Evolutionary conservation across 2,888 invertebrate genomes (phyloP).

Genomic region (Beris chalybata): DNA sequence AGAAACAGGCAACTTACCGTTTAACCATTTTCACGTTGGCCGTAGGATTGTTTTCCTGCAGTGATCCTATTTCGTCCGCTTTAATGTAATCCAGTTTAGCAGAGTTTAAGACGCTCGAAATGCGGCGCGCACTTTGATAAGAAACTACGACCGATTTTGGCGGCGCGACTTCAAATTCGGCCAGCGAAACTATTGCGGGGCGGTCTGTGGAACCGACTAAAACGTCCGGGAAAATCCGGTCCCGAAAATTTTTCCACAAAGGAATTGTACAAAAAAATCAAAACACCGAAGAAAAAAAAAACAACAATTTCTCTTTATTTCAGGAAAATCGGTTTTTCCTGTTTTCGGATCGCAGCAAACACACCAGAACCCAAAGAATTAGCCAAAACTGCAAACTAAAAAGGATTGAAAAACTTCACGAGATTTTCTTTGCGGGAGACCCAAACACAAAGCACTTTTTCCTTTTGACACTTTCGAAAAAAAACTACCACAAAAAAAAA

Average conservation of each 20-base stretch:
- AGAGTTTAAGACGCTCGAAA: conserved; percentile 6
- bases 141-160: neutral
- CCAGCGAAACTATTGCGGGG: neutral
- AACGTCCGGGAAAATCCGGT: too few relatives aligned
- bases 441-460: conserved; percentile 3
- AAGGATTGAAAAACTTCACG: neutral
- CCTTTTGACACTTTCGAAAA: neutral
- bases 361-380: too few relatives aligned
- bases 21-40: conserved; percentile 58
- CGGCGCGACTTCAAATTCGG: neutral
- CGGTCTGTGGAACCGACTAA: too few relatives aligned
- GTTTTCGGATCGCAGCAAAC: too few relatives aligned
- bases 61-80: conserved; percentile 56
- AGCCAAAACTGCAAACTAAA: too few relatives aligned
- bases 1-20: conserved; percentile 48
- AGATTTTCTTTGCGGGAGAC: neutral
- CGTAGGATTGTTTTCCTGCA: conserved; percentile 56
- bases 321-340: too few relatives aligned
- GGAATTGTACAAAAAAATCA: too few relatives aligned
- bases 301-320: too few relatives aligned
- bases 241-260: too few relatives aligned
- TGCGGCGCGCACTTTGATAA: too few relatives aligned
- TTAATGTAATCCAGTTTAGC: conserved; percentile 57
- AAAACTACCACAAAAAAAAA: neutral
- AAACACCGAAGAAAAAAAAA: too few relatives aligned